Evolutionary conservation across 2,113 vertebrate genomes (phyloP), one percentile per base, ranked within the genome.

Genomic region (Anoura caudifer): DNA sequence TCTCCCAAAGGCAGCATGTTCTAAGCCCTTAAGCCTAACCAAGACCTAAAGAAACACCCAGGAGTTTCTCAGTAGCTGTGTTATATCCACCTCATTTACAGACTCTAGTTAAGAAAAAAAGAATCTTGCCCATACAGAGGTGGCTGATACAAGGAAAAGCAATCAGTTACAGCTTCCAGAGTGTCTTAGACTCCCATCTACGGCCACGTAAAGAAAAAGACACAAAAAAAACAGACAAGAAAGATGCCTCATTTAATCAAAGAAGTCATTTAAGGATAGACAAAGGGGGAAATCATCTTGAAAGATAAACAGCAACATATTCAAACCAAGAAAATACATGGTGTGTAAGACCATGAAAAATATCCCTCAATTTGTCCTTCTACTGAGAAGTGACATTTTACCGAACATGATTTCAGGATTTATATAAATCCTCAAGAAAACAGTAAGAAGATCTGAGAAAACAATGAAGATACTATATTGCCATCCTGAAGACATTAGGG

Each of bases 251-350:
- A 59, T n/a, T 76, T 84, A 82, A 85, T 79, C 7, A 73, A 77
- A 72, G 28, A 70, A 65, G 41, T 45, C 43, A 92, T 28, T 67
- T 65, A 65, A 76, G 20, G 52, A 72, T 13, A 54, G 41, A 31
- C 72, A 72, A 69, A 17, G 36, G 13, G 41, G 24, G 16, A 91
- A 41, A 33, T 52, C 73, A 67, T 75, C 47, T 24, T 79, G 82
- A 83, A 91, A 94, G 9, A 73, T 93, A 90, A 87, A 22, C n/a
- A 83, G 54, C 65, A 80, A 52, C 47, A 82, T 38, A 90, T 9
- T 77, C 17, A 91, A 87, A 93, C 50, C 70, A 90, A 83, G 73
- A 94, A 89, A 93, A 87, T 24, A 82, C 38, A 92, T 19, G 33
- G 61, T 88, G n/a, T 84, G 54, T 70, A 65, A 47, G n/a, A 52